Conservation (phyloP, 2,888 invertebrate species). For the Lithodes maja region DNA sequence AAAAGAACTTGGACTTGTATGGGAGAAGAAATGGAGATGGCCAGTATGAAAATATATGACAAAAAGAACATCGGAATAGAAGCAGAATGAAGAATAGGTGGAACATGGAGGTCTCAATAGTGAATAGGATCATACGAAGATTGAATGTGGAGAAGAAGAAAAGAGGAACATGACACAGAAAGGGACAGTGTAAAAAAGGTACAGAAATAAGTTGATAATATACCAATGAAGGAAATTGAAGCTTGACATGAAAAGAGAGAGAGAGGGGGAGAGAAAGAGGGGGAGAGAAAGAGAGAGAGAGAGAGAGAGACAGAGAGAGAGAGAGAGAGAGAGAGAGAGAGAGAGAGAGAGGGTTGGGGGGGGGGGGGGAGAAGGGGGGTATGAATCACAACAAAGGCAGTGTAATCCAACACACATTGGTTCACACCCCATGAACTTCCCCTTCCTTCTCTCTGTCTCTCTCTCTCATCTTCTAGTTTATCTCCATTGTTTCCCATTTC, state of each 20-base stretch:
- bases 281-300: not conserved
- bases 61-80: not conserved
- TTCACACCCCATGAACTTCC: conserved; percentile 1
- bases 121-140: not conserved
- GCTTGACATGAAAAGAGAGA: not conserved
- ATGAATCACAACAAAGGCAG: not conserved
- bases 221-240: not conserved
- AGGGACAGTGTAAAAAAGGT: not conserved
- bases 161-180: not conserved
- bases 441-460: not conserved
- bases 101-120: not conserved
- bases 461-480: not conserved
- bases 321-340: not conserved
- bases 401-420: not conserved
- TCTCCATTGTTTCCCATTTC: not conserved
- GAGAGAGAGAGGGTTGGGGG: not conserved
- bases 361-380: not conserved
- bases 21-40: not conserved
- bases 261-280: not conserved
- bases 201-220: not conserved
- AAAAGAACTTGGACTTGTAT: not conserved
- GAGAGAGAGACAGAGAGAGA: not conserved
- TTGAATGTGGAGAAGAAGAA: not conserved
- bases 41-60: not conserved
- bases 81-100: not conserved